phyloP scores from a whole-genome alignment of 2,113 vertebrate species.

The Trematomus loennbergii region DNA sequence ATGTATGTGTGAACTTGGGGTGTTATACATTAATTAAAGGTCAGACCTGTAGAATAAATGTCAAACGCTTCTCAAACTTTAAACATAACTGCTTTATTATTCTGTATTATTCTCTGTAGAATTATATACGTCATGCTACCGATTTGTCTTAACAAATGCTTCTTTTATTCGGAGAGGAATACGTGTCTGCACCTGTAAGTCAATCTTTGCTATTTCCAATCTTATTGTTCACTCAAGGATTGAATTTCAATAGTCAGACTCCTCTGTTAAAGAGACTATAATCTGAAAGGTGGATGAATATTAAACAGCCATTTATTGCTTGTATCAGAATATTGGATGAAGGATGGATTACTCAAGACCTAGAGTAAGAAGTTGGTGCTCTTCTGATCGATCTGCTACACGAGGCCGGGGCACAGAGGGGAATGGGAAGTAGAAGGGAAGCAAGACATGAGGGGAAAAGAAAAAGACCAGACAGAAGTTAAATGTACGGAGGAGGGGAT shows the following conservation, averaged over 20 bases:
- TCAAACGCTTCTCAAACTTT: background rate
- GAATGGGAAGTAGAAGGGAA: constrained; percentile 27
- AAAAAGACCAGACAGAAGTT: constrained; percentile 9
- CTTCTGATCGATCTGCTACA: constrained; percentile 58
- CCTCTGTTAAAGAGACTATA: constrained; percentile 5
- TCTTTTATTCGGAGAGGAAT: background rate
- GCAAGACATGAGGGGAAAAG: background rate
- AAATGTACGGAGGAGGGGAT: constrained; percentile 33
- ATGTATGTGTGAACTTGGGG: background rate
- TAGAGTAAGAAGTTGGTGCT: constrained; percentile 34
- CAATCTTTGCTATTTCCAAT: background rate
- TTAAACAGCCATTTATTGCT: constrained; percentile 63
- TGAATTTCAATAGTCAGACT: constrained; percentile 21
- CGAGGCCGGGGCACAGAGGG: constrained; percentile 12
- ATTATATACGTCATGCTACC: background rate
- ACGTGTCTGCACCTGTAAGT: background rate
- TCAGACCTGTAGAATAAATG: constrained; percentile 20
- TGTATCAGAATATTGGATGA: constrained; percentile 60
- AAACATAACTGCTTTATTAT: background rate
- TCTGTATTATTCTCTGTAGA: background rate
- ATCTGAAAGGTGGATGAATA: constrained; percentile 32
- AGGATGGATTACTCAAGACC: constrained; percentile 62
- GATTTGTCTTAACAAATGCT: background rate
- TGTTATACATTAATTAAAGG: constrained; percentile 24
- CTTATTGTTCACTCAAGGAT: constrained; percentile 5